Evolutionary conservation across 2,797 vertebrate species (phyloP).

Genomic region (Hydrocynus forskahlii): DNA sequence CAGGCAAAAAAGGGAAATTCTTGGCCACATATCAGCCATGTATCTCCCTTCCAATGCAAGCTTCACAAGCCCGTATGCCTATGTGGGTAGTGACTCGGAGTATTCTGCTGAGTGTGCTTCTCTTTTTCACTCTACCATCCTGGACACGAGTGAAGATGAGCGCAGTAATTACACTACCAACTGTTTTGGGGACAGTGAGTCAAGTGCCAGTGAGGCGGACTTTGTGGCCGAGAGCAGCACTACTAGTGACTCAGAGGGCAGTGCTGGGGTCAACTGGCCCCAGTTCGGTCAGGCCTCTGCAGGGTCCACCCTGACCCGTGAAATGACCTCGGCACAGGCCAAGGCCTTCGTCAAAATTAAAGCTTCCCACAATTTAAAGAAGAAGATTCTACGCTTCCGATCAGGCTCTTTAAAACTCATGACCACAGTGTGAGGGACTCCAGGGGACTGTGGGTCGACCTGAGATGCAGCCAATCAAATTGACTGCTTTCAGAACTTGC

Average conservation of each 20-base stretch:
- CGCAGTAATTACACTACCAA: conserved; percentile 92
- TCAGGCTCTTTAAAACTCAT: conserved; percentile 94
- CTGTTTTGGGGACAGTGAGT: conserved; percentile 94
- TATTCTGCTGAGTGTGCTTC: conserved; percentile 94
- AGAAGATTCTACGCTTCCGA: conserved; percentile 92
- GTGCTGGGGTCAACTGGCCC: conserved; percentile 81
- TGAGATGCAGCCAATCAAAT: conserved; percentile 60
- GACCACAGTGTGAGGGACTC: conserved; percentile 86
- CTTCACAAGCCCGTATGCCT: conserved; percentile 79
- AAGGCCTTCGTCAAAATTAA: conserved; percentile 93
- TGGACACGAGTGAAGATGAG: conserved; percentile 93
- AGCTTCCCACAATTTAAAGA: conserved; percentile 95
- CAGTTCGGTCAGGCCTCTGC: conserved; percentile 81
- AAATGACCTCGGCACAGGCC: conserved; percentile 76
- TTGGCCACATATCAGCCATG: conserved; percentile 60
- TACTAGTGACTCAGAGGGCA: conserved; percentile 86
- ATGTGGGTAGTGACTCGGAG: conserved; percentile 88
- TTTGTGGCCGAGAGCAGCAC: conserved; percentile 84
- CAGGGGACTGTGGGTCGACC: conserved; percentile 15
- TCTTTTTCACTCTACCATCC: conserved; percentile 91
- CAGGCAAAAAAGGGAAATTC: conserved; percentile 75
- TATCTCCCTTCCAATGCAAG: conserved; percentile 64
- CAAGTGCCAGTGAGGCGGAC: conserved; percentile 85
- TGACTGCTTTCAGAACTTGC: conserved; percentile 50
- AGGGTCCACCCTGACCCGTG: conserved; percentile 68